Base-by-base conservation (phyloP, 2,888 invertebrate species). In the Leptopilina syphax region DNA sequence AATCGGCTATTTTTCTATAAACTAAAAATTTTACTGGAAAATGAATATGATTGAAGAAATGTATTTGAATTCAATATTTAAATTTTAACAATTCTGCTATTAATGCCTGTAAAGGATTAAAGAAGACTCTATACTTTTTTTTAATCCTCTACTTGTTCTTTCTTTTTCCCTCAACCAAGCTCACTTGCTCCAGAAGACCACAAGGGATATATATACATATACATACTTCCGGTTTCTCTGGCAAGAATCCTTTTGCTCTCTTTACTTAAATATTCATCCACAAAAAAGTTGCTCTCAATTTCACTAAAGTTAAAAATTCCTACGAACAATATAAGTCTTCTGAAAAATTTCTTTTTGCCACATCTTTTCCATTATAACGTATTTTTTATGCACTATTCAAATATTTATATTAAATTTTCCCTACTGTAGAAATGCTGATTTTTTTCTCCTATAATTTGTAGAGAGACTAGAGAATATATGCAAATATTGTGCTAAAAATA, bases 71-170 rank as follows among this genome's bases (percentile, higher is more conserved):
- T 18, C 18, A 34, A 34, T 34, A 34, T 34, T 4, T 3, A 34
- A 34, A 34, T 34, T 34, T 34, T 34, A 34, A 34, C 34, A 34
- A 3, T 34, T 34, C 34, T 34, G 77, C 73, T 77, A 80, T 83
- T 78, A 80, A 79, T 76, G 78, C 78, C 67, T 65, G 78, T 81
- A 80, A 77, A 79, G 77, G 34, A 34, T 34, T 34, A 34, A 34
- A 34, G 34, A 34, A 34, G 34, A 34, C 1, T 3, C 34, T 34
- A 34, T 3, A 3, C 4, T 34, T 34, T 65, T 80, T 73, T 77
- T 34, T 34, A 57, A 60, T 68, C 80, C 70, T 47, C 68, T 13
- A 10, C 78, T 47, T 34, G 34, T 44, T 68, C 76, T 73, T 54
- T 73, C 50, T 50, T 50, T 50, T 50, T 50, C 50, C 10, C 60